phyloP scores from a whole-genome alignment of 2,797 vertebrate species.

The Arnoldichthys spilopterus region DNA sequence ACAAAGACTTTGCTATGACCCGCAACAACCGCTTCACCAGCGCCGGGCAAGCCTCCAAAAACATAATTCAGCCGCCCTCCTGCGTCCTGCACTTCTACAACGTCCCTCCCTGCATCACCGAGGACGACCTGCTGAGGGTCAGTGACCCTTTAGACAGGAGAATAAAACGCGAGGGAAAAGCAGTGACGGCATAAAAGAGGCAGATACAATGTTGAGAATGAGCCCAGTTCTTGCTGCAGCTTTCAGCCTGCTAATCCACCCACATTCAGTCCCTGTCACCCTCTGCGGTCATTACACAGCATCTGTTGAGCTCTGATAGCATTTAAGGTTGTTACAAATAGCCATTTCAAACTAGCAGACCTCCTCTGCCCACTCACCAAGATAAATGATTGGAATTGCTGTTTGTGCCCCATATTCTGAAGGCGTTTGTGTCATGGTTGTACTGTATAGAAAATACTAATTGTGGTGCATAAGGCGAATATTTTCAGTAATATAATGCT shows the following conservation, averaged over 20 bases:
- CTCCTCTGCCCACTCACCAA: neutral
- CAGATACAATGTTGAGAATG: neutral
- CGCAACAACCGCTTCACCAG: conserved; percentile 98
- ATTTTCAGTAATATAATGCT: neutral
- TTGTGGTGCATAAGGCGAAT: neutral
- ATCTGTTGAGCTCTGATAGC: conserved; percentile 33
- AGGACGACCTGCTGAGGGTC: conserved; percentile 91
- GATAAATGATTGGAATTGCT: conserved; percentile 23
- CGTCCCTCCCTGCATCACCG: conserved; percentile 89
- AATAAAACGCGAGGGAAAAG: neutral
- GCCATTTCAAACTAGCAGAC: conserved; percentile 15
- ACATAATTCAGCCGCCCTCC: conserved; percentile 96
- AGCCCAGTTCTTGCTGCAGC: conserved; percentile 1
- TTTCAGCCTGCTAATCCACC: conserved; percentile 13
- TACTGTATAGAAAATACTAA: neutral
- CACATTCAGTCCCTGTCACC: conserved; percentile 16
- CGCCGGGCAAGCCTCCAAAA: conserved; percentile 96
- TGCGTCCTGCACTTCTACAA: conserved; percentile 97
- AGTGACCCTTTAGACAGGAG: conserved; percentile 29
- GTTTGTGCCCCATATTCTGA: neutral
- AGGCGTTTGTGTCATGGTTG: neutral
- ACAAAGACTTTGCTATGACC: conserved; percentile 97
- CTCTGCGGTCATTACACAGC: conserved; percentile 20
- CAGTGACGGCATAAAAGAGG: neutral
- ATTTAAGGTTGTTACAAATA: conserved; percentile 22